A percentile compares a stretch with the other conserved stretches of the same genome.
phyloP scores from a whole-genome alignment of 1,140 invertebrate genomes.

The Zaprionus capensis region DNA sequence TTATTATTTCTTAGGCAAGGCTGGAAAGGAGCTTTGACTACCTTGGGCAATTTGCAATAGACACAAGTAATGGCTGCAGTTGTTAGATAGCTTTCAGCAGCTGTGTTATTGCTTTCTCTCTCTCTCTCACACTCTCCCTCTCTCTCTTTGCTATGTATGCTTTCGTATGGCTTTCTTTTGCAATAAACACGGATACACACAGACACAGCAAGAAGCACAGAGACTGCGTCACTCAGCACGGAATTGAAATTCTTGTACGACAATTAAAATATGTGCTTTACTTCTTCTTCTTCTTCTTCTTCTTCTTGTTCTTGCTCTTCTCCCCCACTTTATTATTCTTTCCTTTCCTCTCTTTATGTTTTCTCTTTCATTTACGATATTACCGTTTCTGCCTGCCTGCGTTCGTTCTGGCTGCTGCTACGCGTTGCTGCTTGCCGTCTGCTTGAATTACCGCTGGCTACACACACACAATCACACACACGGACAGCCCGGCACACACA shows the following conservation, averaged over 20 bases:
- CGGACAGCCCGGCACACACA: slow-evolving; percentile 13
- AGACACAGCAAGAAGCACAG: background rate
- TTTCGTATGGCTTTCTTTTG: slow-evolving; percentile 26
- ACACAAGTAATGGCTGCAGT: slow-evolving; percentile 26
- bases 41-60: background rate
- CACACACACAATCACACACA: slow-evolving; percentile 26
- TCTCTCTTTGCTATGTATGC: slow-evolving; percentile 4
- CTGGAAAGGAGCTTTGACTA: background rate
- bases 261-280: slow-evolving; percentile 75
- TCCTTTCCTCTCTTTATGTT: slow-evolving; percentile 28
- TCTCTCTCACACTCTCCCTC: background rate
- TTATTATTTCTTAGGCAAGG: background rate
- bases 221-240: slow-evolving; percentile 51
- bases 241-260: slow-evolving; percentile 70
- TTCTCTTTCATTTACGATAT: slow-evolving; percentile 26
- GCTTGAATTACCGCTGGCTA: slow-evolving; percentile 41
- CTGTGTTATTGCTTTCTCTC: slow-evolving; percentile 64
- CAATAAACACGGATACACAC: slow-evolving; percentile 8
- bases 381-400: slow-evolving; percentile 17
- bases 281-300: slow-evolving; percentile 34
- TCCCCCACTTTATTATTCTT: slow-evolving; percentile 42
- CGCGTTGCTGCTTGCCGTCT: slow-evolving; percentile 37
- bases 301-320: too few relatives aligned
- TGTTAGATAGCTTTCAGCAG: slow-evolving; percentile 58
- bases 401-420: slow-evolving; percentile 27